Base-by-base conservation (phyloP, 2,113 vertebrate genomes). In the Turdus rufiventris region DNA sequence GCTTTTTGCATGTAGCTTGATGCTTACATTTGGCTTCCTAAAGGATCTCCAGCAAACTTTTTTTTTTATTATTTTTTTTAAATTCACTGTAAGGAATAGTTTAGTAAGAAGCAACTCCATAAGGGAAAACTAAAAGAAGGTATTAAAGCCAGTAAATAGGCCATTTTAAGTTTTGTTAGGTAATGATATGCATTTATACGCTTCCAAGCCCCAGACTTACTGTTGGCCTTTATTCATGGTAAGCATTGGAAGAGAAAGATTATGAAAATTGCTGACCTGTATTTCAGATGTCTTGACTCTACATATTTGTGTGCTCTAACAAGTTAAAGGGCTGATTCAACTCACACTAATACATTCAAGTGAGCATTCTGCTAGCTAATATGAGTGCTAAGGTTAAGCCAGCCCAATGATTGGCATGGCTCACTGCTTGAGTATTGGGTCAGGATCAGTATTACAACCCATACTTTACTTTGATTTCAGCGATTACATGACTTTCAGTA, bases 1-100 rank as follows among this genome's bases (percentile, higher is more conserved):
- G 80, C 63, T 96, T 97, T 91, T 76, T 91, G 83, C 88, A 73
- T 89, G 56, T 86, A 83, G 31, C n/a, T 67, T 97, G 91, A 91
- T 68, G 51, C 63, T 96, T 97, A 65, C 7, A 28, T 93, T 97
- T 97, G 94, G 21, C 77, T 97, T 94, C 68, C 62, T 96, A 85
- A 82, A 92, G 51, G 38, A 62, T 50, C 48, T 88, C 82, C 36
- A 77, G n/a, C 42, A 85, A 86, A 84, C 63, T 2, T 9, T 38
- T 13, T 29, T 4, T 15, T 8, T 47, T 47, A 12, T 47, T 12
- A 48, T 24, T 18, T 23, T 53, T 28, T 24, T 43, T 40, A 7
- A 24, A 18, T 84, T 67, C 40, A 75, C 47, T 93, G 51, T 62
- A 42, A 65, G 18, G 36, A 85, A 14, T 71, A 4, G 10, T 38